A percentile compares a stretch with the other conserved stretches of the same genome.
phyloP scores from a whole-genome alignment of 2,113 vertebrate species.

The Megalops atlanticus region DNA sequence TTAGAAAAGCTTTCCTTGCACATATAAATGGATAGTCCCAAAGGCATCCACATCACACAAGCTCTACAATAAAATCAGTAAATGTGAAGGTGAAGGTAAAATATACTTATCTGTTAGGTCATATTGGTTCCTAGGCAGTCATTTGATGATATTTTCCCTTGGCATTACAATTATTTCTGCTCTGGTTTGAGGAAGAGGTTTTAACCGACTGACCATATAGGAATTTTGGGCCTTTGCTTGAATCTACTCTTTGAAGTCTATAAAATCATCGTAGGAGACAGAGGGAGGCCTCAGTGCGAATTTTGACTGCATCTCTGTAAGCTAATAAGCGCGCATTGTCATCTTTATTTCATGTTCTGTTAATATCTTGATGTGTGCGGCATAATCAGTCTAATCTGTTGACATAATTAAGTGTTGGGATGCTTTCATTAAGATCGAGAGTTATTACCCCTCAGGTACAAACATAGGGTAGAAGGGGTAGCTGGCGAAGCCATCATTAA shows the following conservation, averaged over 20 bases:
- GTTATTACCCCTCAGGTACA: conserved; percentile 63
- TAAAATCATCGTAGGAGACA: not conserved
- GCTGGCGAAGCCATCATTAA: conserved; percentile 61
- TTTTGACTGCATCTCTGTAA: not conserved
- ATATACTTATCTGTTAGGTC: not conserved
- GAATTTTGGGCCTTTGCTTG: not conserved
- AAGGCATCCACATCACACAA: not conserved
- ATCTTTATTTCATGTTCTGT: not conserved
- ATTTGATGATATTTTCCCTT: not conserved
- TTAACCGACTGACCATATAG: not conserved
- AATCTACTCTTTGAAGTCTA: not conserved
- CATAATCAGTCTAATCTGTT: not conserved
- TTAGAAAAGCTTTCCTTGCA: conserved; percentile 56
- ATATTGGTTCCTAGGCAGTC: not conserved
- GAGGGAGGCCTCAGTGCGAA: not conserved
- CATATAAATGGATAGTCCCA: not conserved
- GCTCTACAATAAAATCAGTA: not conserved
- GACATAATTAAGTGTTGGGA: conserved; percentile 8
- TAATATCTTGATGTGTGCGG: not conserved
- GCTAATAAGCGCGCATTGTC: not conserved
- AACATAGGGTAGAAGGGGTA: conserved; percentile 60
- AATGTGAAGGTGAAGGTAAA: not conserved
- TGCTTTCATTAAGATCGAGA: conserved; percentile 37
- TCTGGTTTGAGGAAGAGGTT: not conserved
- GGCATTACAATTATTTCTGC: not conserved